Conservation (phyloP, 1,140 invertebrate species). For the Drosophila bipectinata region DNA sequence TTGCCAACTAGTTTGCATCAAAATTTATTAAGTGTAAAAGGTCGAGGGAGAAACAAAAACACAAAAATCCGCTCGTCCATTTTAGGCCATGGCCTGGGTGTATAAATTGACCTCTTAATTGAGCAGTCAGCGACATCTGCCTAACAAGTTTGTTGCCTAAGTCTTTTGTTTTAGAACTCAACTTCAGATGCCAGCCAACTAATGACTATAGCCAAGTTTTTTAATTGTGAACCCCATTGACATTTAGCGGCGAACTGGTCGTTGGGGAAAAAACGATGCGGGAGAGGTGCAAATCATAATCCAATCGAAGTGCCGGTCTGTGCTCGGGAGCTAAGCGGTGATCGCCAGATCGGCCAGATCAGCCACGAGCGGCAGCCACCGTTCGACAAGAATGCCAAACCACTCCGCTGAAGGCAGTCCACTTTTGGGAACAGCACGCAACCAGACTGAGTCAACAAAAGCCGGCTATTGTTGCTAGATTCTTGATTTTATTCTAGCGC, state of each 20-base stretch:
- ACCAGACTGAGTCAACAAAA: slow-evolving; percentile 55
- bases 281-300: slow-evolving; percentile 44
- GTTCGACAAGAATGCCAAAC: slow-evolving; percentile 68
- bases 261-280: slow-evolving; percentile 1
- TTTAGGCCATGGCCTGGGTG: slow-evolving; percentile 43
- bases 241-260: slow-evolving; percentile 66
- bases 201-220: slow-evolving; percentile 8
- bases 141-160: slow-evolving; percentile 32
- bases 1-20: slow-evolving; percentile 11
- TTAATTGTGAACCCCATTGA: slow-evolving; percentile 61
- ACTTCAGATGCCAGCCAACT: slow-evolving; percentile 3
- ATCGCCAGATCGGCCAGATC: slow-evolving; percentile 28
- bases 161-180: slow-evolving; percentile 35
- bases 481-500: slow-evolving; percentile 13
- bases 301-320: slow-evolving; percentile 64
- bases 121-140: slow-evolving; percentile 8
- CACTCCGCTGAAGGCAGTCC: slow-evolving; percentile 67
- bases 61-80: slow-evolving; percentile 3
- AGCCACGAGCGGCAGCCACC: slow-evolving; percentile 40
- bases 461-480: slow-evolving; percentile 46
- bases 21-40: slow-evolving; percentile 57
- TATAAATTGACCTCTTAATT: slow-evolving; percentile 46
- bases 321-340: slow-evolving; percentile 22
- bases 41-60: slow-evolving; percentile 15
- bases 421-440: slow-evolving; percentile 64